Percentiles rank a stretch among this genome's conserved stretches.
Conservation (phyloP, 2,888 invertebrate species). For the Cheilosia soror region DNA sequence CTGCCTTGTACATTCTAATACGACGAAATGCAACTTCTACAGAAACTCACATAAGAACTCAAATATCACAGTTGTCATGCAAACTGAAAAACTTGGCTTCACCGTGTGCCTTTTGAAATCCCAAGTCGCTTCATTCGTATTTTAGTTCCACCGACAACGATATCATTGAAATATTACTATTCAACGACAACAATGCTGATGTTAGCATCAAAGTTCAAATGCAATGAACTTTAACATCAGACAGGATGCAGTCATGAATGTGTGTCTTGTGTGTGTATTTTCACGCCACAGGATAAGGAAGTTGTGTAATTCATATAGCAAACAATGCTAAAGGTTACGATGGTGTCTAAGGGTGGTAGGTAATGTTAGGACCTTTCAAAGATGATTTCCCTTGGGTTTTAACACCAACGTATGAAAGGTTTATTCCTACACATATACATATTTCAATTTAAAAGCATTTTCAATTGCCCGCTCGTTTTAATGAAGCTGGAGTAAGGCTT, state of each 20-base stretch:
- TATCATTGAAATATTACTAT: conserved; percentile 2
- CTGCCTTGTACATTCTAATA: too few relatives aligned
- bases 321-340: neutral
- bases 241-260: neutral
- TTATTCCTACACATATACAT: neutral
- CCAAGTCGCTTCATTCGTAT: neutral
- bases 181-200: conserved; percentile 18
- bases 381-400: conserved; percentile 1
- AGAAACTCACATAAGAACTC: neutral
- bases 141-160: neutral
- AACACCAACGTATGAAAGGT: neutral
- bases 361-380: conserved; percentile 13
- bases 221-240: conserved; percentile 21
- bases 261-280: neutral
- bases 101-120: neutral
- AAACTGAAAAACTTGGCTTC: neutral
- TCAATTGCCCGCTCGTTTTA: neutral
- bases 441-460: neutral
- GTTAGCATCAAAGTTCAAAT: neutral
- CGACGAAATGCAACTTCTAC: too few relatives aligned
- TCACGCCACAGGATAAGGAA: neutral
- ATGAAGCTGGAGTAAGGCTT: neutral
- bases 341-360: neutral
- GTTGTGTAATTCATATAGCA: neutral
- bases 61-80: neutral